Evolutionary conservation across 2,888 invertebrate species (phyloP).

Genomic region (Cataglyphis rosenhaueri): DNA sequence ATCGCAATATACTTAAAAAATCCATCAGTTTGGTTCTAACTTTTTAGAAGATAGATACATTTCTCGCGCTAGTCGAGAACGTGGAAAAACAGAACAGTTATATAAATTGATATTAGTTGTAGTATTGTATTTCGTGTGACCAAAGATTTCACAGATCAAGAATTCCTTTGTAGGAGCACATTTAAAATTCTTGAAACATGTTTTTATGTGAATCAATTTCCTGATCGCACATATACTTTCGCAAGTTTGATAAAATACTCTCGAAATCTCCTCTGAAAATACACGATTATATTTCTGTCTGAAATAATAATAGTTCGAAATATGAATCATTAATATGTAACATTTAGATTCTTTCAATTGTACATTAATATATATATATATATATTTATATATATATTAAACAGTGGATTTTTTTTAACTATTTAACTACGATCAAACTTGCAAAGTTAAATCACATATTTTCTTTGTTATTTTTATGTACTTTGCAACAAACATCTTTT

Average conservation of each 20-base stretch:
- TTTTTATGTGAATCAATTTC: neutral
- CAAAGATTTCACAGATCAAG: neutral
- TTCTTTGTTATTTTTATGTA: slow-evolving; percentile 61
- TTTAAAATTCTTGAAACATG: slow-evolving; percentile 15
- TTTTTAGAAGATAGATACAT: slow-evolving; percentile 21
- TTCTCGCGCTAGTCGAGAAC: neutral
- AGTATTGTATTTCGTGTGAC: slow-evolving; percentile 18
- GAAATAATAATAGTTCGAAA: slow-evolving; percentile 44
- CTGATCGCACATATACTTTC: slow-evolving; percentile 29
- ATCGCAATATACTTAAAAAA: slow-evolving; percentile 60
- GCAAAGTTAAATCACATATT: slow-evolving; percentile 66
- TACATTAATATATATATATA: slow-evolving; percentile 44
- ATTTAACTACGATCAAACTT: slow-evolving; percentile 74
- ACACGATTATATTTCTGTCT: slow-evolving; percentile 22
- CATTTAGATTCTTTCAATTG: slow-evolving; percentile 48
- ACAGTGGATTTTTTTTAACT: slow-evolving; percentile 63
- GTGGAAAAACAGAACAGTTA: slow-evolving; percentile 6
- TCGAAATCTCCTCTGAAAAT: slow-evolving; percentile 24
- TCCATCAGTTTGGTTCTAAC: slow-evolving; percentile 64
- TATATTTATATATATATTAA: slow-evolving; percentile 26
- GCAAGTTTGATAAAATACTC: slow-evolving; percentile 40
- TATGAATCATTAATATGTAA: slow-evolving; percentile 38
- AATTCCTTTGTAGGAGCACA: neutral
- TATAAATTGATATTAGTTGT: neutral
- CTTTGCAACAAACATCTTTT: slow-evolving; percentile 75